Base-by-base conservation (phyloP, 1,140 invertebrate genomes). In the Stegodyphus mimosarum region DNA sequence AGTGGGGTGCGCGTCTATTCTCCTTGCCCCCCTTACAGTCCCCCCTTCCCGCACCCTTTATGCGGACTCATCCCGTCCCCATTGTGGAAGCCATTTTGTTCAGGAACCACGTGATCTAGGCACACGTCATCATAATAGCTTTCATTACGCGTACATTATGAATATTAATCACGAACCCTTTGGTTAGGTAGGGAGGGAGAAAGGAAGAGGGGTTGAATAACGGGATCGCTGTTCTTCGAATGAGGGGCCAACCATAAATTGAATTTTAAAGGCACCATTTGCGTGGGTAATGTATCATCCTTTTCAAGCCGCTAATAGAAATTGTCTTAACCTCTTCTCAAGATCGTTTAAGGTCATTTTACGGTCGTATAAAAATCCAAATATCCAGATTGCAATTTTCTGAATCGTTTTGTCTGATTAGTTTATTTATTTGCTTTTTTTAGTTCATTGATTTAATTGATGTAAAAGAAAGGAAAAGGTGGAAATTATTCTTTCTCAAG, bases 101-200 rank as follows among this genome's bases (percentile, higher is more conserved):
- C 81, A 84, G 81, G 81, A 84, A 84, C 81, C 81, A 84, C 81
- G 81, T 84, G 81, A 84, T 84, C 81, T 69, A 64, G 64, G 81
- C 81, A 75, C 81, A 84, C 81, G 81, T 84, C 81, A 84, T 84
- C 81, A 84, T 84, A 84, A 84, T 84, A 84, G 81, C 81, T 84
- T 84, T 84, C 81, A 84, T 84, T 84, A 84, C 81, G 81, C 81
- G 81, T 84, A 84, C 81, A 84, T 84, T 84, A 84, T 84, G 81
- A 84, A 84, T 84, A 84, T 84, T 84, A 84, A 84, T 84, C 81
- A 84, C 81, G 81, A 84, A 84, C 81, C 81, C 81, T 75, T 84
- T 84, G 17, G 72, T 67, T 75, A n/a, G 63, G 70, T 49, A 17
- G 55, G 53, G 73, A 84, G 73, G 80, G 67, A 15, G 69, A 81